Conservation (phyloP, 2,888 invertebrate species). For the Amiota mariae region DNA sequence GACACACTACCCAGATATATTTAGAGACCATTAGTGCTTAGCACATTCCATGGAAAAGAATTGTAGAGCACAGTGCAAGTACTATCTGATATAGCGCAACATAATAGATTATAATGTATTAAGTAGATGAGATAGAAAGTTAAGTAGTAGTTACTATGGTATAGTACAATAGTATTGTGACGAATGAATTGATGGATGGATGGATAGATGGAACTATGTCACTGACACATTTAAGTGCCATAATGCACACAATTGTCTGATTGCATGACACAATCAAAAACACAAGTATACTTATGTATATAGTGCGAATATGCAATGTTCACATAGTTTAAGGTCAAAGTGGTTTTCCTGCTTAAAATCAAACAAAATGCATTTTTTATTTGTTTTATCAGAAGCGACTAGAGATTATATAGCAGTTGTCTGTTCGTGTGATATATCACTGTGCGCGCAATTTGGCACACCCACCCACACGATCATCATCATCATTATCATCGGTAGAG, state of each 20-base stretch:
- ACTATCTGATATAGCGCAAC: no score
- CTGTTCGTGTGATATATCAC: slow-evolving; percentile 12
- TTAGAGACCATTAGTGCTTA: neutral
- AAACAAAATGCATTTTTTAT: slow-evolving; percentile 6
- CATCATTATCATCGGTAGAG: no score
- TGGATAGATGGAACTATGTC: slow-evolving; percentile 57
- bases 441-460: slow-evolving; percentile 19
- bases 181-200: neutral
- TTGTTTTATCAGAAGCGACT: slow-evolving; percentile 30
- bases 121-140: neutral
- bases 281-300: neutral
- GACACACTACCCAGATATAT: neutral
- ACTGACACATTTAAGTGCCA: slow-evolving; percentile 64
- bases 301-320: slow-evolving; percentile 44
- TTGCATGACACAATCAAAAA: slow-evolving; percentile 26
- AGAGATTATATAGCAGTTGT: neutral
- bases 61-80: neutral
- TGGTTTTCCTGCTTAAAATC: slow-evolving; percentile 51
- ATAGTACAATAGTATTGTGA: neutral
- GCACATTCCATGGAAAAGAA: neutral
- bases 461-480: slow-evolving; percentile 27
- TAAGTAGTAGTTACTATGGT: no score
- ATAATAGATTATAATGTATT: neutral
- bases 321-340: slow-evolving; percentile 68
- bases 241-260: slow-evolving; percentile 23